These are phyloP conservation scores for Lanistes nyassanus DNA, from an alignment of 1,140 invertebrate genomes.

Conservation along the genomic window DNA sequence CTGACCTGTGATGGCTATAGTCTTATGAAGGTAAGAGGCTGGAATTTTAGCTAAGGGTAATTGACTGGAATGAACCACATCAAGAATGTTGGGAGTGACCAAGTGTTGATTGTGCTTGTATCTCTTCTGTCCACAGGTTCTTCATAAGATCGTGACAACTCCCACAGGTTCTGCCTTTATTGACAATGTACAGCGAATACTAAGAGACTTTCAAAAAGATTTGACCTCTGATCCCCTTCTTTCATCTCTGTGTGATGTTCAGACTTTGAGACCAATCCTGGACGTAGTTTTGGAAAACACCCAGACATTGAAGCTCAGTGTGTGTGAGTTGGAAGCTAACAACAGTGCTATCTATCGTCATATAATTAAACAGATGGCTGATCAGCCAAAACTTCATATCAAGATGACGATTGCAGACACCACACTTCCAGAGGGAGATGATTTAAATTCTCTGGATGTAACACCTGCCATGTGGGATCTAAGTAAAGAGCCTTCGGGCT, in stretches of 20 bases:
- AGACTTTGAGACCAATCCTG: constrained; percentile 56
- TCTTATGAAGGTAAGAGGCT: background rate
- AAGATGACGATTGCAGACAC: constrained; percentile 63
- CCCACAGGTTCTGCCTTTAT: constrained; percentile 14
- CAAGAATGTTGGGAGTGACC: too few relatives aligned
- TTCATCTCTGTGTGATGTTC: constrained; percentile 28
- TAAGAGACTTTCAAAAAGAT: constrained; percentile 31
- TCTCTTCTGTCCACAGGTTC: constrained; percentile 28
- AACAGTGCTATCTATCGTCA: constrained; percentile 47
- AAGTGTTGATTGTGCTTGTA: too few relatives aligned
- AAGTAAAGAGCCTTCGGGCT: constrained; percentile 32
- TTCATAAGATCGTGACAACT: constrained; percentile 37
- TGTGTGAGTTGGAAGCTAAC: constrained; percentile 75
- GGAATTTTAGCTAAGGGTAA: too few relatives aligned
- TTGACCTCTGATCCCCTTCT: constrained; percentile 48
- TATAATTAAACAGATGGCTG: constrained; percentile 52
- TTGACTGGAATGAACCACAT: too few relatives aligned
- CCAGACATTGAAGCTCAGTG: constrained; percentile 77
- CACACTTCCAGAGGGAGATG: constrained; percentile 50
- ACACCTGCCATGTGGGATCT: constrained; percentile 58
- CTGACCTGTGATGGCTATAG: constrained; percentile 32
- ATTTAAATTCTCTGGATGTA: constrained; percentile 54
- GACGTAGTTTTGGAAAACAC: constrained; percentile 84
- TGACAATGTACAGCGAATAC: constrained; percentile 30
- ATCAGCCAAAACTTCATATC: constrained; percentile 65